Evolutionary conservation across 35 echinoderm and acorn worm genomes (phyloP).

Genomic region (Heliocidaris tuberculata): DNA sequence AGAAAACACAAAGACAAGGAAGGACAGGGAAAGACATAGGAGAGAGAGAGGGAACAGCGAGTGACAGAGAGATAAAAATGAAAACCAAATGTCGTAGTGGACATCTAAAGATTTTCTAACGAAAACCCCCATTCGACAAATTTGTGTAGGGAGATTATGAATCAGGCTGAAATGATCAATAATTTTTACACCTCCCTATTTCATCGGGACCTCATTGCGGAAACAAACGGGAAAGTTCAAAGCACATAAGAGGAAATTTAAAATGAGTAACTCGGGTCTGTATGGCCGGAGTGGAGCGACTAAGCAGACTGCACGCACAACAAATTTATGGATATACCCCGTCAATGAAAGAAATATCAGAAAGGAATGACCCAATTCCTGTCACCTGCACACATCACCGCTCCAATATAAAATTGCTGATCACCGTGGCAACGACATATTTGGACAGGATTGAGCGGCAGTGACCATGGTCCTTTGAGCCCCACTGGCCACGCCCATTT

Average conservation of each 20-base stretch:
- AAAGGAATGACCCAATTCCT: slow-evolving; percentile 31
- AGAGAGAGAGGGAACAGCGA: too few species aligned
- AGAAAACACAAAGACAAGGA: too few species aligned
- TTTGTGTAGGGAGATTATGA: too few species aligned
- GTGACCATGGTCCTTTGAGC: background rate
- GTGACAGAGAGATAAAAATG: too few species aligned
- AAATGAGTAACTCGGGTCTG: background rate
- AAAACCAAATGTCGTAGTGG: too few species aligned
- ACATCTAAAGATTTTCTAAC: too few species aligned
- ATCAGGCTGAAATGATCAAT: too few species aligned
- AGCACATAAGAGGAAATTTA: background rate
- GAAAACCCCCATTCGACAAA: too few species aligned
- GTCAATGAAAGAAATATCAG: slow-evolving; percentile 12
- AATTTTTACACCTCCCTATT: too few species aligned
- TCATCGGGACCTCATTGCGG: too few species aligned
- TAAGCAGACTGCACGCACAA: background rate
- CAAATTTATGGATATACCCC: background rate
- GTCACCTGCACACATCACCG: slow-evolving; percentile 5
- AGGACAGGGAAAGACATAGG: too few species aligned
- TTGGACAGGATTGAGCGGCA: slow-evolving; percentile 15
- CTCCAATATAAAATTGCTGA: slow-evolving; percentile 12
- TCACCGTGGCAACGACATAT: slow-evolving; percentile 30
- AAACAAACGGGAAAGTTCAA: too few species aligned
- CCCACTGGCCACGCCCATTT: slow-evolving; percentile 15
- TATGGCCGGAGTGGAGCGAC: background rate